phyloP scores from a whole-genome alignment of 1,140 invertebrate species.

The Lepidotrigona ventralis region DNA sequence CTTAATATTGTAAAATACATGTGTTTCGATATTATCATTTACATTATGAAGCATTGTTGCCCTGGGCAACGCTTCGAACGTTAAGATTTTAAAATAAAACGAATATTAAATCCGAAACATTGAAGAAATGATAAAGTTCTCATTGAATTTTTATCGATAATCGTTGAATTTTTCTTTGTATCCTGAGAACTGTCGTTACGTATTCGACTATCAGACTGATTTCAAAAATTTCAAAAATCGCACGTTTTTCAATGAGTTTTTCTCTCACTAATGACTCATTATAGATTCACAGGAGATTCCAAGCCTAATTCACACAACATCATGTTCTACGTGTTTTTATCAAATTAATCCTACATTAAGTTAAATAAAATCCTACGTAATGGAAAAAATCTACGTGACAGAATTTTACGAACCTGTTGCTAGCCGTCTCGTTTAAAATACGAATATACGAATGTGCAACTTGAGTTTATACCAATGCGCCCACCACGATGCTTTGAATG shows the following conservation, averaged over 20 bases:
- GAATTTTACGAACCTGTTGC: conserved; percentile 14
- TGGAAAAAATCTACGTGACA: neutral
- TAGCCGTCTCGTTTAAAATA: neutral
- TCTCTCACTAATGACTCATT: neutral
- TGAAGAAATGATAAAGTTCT: neutral
- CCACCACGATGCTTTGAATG: conserved; percentile 16
- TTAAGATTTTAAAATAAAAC: neutral
- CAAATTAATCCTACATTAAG: neutral
- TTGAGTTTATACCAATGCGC: neutral
- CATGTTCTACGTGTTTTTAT: neutral
- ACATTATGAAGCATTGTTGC: neutral
- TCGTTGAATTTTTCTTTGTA: neutral
- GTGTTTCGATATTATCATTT: neutral
- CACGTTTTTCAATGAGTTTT: neutral
- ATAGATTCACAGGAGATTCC: neutral
- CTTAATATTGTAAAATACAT: neutral
- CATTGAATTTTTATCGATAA: neutral
- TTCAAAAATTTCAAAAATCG: neutral
- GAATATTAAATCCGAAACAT: neutral
- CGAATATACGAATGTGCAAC: neutral
- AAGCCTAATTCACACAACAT: neutral
- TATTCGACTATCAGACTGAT: neutral
- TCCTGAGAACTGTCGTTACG: neutral
- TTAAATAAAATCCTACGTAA: neutral
- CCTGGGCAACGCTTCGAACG: neutral